phyloP scores from a whole-genome alignment of 2,888 invertebrate species.

The Sarcophaga subvicina region DNA sequence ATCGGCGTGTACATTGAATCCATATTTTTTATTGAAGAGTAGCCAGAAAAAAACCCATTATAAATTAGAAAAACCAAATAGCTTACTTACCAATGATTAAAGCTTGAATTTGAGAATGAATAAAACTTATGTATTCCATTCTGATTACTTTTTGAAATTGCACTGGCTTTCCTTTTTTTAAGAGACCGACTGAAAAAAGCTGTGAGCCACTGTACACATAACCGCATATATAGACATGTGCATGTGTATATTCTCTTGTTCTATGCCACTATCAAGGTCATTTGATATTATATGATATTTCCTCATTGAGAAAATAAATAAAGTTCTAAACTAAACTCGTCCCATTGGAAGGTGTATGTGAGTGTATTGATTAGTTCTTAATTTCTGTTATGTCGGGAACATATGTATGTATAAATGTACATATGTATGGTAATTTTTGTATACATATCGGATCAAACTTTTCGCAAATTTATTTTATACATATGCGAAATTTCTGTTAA shows the following conservation, averaged over 20 bases:
- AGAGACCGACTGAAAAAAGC: too few species aligned
- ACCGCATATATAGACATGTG: neutral
- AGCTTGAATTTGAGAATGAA: too few species aligned
- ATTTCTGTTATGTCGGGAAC: neutral
- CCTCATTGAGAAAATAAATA: slow-evolving; percentile 24
- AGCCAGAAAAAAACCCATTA: too few species aligned
- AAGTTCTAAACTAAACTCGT: neutral
- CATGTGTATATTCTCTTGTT: neutral
- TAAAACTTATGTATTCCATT: too few species aligned
- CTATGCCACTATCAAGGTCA: slow-evolving; percentile 41
- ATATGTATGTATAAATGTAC: neutral
- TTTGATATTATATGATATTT: slow-evolving; percentile 18
- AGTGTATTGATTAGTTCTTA: slow-evolving; percentile 7
- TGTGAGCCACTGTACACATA: neutral
- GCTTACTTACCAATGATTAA: too few species aligned
- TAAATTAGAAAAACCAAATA: too few species aligned
- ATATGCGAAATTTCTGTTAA: neutral
- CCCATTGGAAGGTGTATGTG: neutral
- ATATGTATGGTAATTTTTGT: neutral
- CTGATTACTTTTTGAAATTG: too few species aligned
- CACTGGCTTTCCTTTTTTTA: too few species aligned
- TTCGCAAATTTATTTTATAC: neutral
- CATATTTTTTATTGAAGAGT: too few species aligned
- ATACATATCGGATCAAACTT: neutral
- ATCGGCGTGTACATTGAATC: too few species aligned